Conservation (phyloP, 2,888 invertebrate genomes). For the Frankliniella fusca region DNA sequence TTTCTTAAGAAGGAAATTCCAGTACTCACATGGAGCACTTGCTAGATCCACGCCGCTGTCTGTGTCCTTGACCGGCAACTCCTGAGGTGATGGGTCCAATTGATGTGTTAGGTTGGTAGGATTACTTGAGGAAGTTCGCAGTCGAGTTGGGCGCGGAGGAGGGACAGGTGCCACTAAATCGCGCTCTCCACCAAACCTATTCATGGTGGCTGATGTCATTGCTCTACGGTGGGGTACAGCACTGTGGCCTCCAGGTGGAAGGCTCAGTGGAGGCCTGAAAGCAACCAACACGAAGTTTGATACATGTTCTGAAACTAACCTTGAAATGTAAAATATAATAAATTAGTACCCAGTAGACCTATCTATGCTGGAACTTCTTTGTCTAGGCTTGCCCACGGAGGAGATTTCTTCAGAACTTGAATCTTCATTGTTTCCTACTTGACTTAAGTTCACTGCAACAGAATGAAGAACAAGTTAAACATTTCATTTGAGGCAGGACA, state of each 20-base stretch:
- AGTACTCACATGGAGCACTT: slow-evolving; percentile 52
- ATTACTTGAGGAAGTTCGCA: background rate
- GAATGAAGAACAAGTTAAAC: slow-evolving; percentile 27
- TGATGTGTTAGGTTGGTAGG: background rate
- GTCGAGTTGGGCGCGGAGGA: slow-evolving; percentile 28
- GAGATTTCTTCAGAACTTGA: slow-evolving; percentile 68
- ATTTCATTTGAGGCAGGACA: background rate
- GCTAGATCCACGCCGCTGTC: slow-evolving; percentile 49
- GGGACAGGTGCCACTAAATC: slow-evolving; percentile 25
- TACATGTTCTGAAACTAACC: background rate
- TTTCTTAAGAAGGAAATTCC: slow-evolving; percentile 30
- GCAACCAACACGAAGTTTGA: background rate
- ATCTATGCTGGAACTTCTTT: slow-evolving; percentile 63
- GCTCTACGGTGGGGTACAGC: background rate
- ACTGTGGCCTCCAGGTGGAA: slow-evolving; percentile 31
- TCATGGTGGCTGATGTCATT: background rate
- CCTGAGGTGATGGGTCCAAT: slow-evolving; percentile 46
- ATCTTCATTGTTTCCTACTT: slow-evolving; percentile 67
- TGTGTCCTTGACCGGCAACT: slow-evolving; percentile 49
- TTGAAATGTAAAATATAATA: background rate
- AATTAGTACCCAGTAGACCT: slow-evolving; percentile 44
- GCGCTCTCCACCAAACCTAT: background rate
- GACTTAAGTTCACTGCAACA: slow-evolving; percentile 61
- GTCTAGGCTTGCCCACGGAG: slow-evolving; percentile 47
- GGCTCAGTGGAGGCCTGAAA: slow-evolving; percentile 33